These are phyloP conservation scores for Gila robusta DNA, from an alignment of 2,797 vertebrate species.

Conservation along the genomic window DNA sequence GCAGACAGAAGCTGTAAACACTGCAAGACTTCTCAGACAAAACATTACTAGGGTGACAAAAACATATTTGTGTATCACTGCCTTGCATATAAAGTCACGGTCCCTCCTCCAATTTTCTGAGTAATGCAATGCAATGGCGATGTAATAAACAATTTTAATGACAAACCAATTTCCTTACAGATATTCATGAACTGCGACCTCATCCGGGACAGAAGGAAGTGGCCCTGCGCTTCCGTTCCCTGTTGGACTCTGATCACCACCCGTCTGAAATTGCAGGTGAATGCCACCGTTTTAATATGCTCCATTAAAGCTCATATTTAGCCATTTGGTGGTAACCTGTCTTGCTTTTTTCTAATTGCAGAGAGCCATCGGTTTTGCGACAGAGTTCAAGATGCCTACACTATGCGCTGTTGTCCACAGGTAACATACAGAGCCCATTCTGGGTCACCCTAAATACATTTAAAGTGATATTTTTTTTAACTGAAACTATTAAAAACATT, in stretches of 20 bases:
- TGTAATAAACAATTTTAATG: neutral
- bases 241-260: slow-evolving; percentile 96
- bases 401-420: slow-evolving; percentile 98
- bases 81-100: neutral
- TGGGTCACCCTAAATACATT: neutral
- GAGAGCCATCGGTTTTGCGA: slow-evolving; percentile 98
- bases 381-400: slow-evolving; percentile 95
- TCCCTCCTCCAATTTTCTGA: neutral
- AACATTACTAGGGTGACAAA: neutral
- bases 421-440: slow-evolving; percentile 68
- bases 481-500: neutral
- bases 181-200: slow-evolving; percentile 91
- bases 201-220: slow-evolving; percentile 94
- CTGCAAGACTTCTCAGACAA: slow-evolving; percentile 4
- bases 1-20: slow-evolving; percentile 21
- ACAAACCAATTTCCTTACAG: slow-evolving; percentile 70
- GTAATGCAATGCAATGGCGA: neutral
- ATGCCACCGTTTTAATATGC: neutral
- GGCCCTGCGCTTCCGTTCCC: slow-evolving; percentile 92
- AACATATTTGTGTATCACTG: slow-evolving; percentile 1
- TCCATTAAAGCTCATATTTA: neutral
- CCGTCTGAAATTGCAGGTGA: slow-evolving; percentile 97
- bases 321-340: neutral
- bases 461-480: neutral
- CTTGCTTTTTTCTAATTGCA: slow-evolving; percentile 68